Evolutionary conservation across 2,888 invertebrate species (phyloP).

Genomic region (Himalopsyche anomala): DNA sequence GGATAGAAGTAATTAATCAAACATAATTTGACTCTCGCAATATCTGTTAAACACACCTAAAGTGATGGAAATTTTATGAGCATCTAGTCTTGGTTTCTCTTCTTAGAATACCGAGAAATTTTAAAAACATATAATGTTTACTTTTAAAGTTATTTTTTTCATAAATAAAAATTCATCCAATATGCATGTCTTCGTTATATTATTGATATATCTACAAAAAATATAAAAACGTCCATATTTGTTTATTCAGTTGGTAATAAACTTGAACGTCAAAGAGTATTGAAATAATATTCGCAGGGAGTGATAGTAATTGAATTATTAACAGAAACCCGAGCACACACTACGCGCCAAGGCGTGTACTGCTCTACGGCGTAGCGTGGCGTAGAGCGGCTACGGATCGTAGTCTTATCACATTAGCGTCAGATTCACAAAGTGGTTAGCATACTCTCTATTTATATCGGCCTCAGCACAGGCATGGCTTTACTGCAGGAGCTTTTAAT

Average conservation of each 20-base stretch:
- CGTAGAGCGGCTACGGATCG: constrained; percentile 41
- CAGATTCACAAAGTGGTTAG: constrained; percentile 64
- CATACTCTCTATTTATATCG: constrained; percentile 61
- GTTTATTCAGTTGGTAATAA: background rate
- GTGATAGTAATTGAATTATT: constrained; percentile 24
- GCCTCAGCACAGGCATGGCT: constrained; percentile 39
- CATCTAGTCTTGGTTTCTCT: too few species aligned
- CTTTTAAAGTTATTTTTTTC: too few species aligned
- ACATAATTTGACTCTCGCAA: too few species aligned
- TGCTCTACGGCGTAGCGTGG: constrained; percentile 22
- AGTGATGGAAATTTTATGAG: too few species aligned
- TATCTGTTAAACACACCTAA: too few species aligned
- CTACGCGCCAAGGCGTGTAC: background rate
- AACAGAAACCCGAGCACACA: constrained; percentile 30
- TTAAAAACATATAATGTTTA: too few species aligned
- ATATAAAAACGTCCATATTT: background rate
- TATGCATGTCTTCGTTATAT: too few species aligned
- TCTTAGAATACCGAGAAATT: too few species aligned
- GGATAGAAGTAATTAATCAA: too few species aligned
- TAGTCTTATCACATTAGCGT: constrained; percentile 64
- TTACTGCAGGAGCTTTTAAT: constrained; percentile 8
- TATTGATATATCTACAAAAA: too few species aligned
- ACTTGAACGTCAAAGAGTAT: background rate
- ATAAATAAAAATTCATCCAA: too few species aligned
- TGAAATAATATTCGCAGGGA: background rate